Evolutionary conservation across 2,888 invertebrate species (phyloP).

Genomic region (Girardia tigrina): DNA sequence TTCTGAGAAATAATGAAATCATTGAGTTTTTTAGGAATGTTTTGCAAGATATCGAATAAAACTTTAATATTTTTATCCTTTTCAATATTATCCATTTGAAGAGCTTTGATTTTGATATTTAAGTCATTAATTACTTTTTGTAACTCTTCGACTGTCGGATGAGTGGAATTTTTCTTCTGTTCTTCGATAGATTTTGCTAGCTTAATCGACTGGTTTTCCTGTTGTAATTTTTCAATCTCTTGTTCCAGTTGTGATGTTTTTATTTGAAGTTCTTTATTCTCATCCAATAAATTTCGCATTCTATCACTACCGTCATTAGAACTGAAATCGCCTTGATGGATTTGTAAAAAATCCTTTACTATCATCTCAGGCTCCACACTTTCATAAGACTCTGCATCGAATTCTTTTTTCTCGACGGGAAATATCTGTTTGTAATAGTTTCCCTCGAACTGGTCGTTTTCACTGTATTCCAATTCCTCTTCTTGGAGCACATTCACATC

Average conservation of each 20-base stretch:
- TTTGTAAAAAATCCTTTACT: not conserved
- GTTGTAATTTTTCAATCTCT: not conserved
- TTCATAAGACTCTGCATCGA: not conserved
- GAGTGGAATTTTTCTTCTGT: not conserved
- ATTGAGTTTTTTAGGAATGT: not conserved
- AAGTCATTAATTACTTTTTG: not conserved
- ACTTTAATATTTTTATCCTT: not conserved
- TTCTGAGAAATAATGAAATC: not conserved
- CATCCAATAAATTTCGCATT: not conserved
- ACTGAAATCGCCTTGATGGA: conserved; percentile 16
- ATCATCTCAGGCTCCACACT: conserved; percentile 5
- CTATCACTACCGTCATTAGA: not conserved
- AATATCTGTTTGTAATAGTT: not conserved
- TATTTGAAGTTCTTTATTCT: not conserved
- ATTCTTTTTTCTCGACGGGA: not conserved
- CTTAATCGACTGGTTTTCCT: not conserved
- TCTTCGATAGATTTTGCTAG: not conserved
- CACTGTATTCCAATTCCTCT: not conserved
- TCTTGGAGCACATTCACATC: not conserved
- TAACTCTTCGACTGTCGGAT: not conserved
- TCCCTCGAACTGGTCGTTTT: not conserved
- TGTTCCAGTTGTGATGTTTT: not conserved
- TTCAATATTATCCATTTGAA: conserved; percentile 1
- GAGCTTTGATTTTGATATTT: not conserved
- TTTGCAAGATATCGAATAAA: not conserved